Evolutionary conservation across 2,113 vertebrate species (phyloP).

Genomic region (Indicator indicator): DNA sequence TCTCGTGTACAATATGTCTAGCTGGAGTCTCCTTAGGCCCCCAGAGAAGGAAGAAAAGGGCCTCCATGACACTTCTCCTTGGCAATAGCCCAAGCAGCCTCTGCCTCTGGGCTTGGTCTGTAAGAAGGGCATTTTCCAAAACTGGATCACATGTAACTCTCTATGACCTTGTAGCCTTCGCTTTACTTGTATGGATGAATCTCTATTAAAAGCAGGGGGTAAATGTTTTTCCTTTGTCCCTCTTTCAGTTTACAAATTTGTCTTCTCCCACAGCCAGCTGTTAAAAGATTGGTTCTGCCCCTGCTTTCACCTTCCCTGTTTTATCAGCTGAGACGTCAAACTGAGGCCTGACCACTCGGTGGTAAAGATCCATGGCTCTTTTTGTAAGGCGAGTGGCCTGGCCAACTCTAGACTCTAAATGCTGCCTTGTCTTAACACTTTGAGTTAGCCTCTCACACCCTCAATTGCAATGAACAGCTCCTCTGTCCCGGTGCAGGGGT

Average conservation of each 20-base stretch:
- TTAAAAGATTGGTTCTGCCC: conserved; percentile 74
- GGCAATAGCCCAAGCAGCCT: conserved; percentile 44
- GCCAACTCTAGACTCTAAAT: conserved; percentile 51
- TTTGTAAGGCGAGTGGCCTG: conserved; percentile 62
- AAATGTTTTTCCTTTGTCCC: conserved; percentile 71
- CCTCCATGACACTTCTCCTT: conserved; percentile 29
- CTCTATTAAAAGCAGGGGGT: conserved; percentile 68
- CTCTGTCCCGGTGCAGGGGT: conserved; percentile 19
- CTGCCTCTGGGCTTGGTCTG: conserved; percentile 26
- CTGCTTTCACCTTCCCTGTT: conserved; percentile 71
- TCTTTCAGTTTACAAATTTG: conserved; percentile 75
- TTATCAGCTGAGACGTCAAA: conserved; percentile 69
- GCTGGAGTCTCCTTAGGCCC: conserved; percentile 42
- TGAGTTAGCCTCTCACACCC: conserved; percentile 36
- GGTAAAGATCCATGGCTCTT: conserved; percentile 65
- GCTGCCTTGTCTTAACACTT: conserved; percentile 44
- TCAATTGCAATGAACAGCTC: conserved; percentile 29
- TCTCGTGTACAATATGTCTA: conserved; percentile 51
- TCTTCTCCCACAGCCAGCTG: conserved; percentile 71
- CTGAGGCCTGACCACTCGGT: conserved; percentile 66
- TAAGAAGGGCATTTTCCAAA: conserved; percentile 58
- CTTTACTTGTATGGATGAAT: conserved; percentile 69
- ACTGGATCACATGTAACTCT: conserved; percentile 57
- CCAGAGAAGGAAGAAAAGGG: conserved; percentile 31
- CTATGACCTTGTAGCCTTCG: conserved; percentile 60